Conservation (phyloP, 2,797 vertebrate genomes). For the Heliangelus exortis region DNA sequence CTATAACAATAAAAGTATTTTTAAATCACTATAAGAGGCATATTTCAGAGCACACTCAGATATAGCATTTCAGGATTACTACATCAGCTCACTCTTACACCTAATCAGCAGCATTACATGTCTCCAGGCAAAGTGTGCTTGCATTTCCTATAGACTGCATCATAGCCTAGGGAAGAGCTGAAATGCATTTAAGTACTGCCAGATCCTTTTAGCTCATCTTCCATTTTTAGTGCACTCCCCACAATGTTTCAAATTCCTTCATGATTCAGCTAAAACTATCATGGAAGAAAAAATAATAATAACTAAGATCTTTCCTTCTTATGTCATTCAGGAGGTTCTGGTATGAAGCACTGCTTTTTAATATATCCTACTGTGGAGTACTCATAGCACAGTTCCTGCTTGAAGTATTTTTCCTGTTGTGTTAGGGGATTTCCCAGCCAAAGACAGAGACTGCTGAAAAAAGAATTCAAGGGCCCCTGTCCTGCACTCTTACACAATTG, state of each 20-base stretch:
- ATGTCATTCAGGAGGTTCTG: background rate
- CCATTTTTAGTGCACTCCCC: slow-evolving; percentile 39
- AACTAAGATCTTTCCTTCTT: background rate
- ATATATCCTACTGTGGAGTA: background rate
- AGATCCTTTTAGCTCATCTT: slow-evolving; percentile 34
- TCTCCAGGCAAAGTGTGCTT: slow-evolving; percentile 16
- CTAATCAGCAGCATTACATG: slow-evolving; percentile 37
- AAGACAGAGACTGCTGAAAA: background rate
- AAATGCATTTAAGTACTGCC: slow-evolving; percentile 36
- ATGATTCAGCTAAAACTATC: slow-evolving; percentile 56
- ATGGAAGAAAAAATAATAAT: background rate
- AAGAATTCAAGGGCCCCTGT: background rate
- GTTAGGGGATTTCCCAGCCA: background rate
- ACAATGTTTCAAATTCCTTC: slow-evolving; percentile 22
- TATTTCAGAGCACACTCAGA: background rate
- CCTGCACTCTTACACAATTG: background rate
- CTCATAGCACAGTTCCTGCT: background rate
- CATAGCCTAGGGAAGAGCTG: slow-evolving; percentile 19
- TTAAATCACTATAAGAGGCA: background rate
- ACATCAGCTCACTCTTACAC: slow-evolving; percentile 13
- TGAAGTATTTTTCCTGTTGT: background rate
- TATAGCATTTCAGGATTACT: slow-evolving; percentile 29
- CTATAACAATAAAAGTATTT: background rate
- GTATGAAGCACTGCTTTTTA: background rate
- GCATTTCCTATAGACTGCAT: slow-evolving; percentile 57